Percentiles rank a stretch among this genome's conserved stretches.
These are phyloP conservation scores for Drosophila phalerata DNA, from an alignment of 2,888 invertebrate species.

Conservation along the genomic window DNA sequence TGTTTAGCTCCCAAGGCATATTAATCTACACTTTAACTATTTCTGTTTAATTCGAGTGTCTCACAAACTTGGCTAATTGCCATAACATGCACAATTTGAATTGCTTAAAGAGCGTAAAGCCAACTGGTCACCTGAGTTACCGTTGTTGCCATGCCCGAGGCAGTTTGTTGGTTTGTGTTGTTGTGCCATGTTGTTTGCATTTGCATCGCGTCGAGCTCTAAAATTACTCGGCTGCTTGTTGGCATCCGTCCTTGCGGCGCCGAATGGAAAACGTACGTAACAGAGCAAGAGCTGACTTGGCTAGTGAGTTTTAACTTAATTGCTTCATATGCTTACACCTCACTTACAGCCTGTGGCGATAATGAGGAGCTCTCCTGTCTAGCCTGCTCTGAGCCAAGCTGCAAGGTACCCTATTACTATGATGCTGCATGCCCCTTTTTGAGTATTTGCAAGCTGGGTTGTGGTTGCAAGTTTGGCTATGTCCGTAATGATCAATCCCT, in stretches of 20 bases:
- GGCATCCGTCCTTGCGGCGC: conserved; percentile 7
- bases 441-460: conserved; percentile 41
- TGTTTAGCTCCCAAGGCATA: background rate
- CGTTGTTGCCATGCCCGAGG: conserved; percentile 9
- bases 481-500: conserved; percentile 41
- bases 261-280: conserved; percentile 45
- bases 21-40: background rate
- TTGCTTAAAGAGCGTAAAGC: conserved; percentile 40
- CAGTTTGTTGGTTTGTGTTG: conserved; percentile 16
- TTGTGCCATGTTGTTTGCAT: conserved; percentile 43
- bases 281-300: background rate
- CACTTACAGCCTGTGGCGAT: conserved; percentile 49
- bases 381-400: conserved; percentile 46
- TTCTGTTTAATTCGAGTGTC: conserved; percentile 3
- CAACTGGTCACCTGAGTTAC: conserved; percentile 8
- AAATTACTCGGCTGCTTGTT: conserved; percentile 18
- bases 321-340: background rate
- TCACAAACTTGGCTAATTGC: conserved; percentile 51
- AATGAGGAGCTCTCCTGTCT: conserved; percentile 53
- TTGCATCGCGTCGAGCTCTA: conserved; percentile 23
- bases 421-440: conserved; percentile 1
- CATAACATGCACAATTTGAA: conserved; percentile 29
- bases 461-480: conserved; percentile 50
- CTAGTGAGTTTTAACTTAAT: background rate
- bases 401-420: conserved; percentile 2